phyloP scores from a whole-genome alignment of 2,888 invertebrate genomes.

The Drosophila barbarae region DNA sequence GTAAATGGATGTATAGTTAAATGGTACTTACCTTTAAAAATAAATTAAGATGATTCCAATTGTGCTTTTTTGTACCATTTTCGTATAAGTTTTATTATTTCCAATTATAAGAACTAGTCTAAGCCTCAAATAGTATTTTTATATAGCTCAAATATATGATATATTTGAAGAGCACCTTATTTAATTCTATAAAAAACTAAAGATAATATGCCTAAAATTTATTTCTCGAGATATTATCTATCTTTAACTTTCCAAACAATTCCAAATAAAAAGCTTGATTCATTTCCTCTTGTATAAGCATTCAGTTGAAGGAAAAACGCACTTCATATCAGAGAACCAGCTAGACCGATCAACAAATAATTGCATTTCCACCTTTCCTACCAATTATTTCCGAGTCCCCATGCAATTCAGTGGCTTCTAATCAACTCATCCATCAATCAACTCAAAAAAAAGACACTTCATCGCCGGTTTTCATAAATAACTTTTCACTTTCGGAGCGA shows the following conservation, averaged over 20 bases:
- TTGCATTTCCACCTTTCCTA: constrained; percentile 54
- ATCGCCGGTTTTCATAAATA: constrained; percentile 56
- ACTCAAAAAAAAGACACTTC: constrained; percentile 44
- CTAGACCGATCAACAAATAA: constrained; percentile 55
- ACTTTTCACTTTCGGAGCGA: constrained; percentile 61
- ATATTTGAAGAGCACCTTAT: neutral
- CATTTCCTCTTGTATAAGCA: constrained; percentile 59
- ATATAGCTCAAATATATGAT: neutral
- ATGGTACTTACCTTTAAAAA: neutral
- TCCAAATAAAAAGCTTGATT: constrained; percentile 18
- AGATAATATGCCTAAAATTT: neutral
- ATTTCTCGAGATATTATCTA: neutral
- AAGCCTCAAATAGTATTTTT: neutral
- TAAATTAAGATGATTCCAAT: neutral
- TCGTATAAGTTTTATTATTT: neutral
- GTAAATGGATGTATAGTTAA: neutral
- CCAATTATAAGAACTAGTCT: neutral
- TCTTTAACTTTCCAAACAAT: neutral
- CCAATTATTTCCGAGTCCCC: constrained; percentile 45
- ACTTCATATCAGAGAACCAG: constrained; percentile 30
- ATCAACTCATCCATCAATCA: constrained; percentile 56
- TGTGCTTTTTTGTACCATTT: neutral
- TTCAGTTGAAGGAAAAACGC: constrained; percentile 31
- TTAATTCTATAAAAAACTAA: neutral
- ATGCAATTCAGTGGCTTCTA: constrained; percentile 45